phyloP scores from a whole-genome alignment of 1,140 invertebrate species.

The Tetraneura akinire region DNA sequence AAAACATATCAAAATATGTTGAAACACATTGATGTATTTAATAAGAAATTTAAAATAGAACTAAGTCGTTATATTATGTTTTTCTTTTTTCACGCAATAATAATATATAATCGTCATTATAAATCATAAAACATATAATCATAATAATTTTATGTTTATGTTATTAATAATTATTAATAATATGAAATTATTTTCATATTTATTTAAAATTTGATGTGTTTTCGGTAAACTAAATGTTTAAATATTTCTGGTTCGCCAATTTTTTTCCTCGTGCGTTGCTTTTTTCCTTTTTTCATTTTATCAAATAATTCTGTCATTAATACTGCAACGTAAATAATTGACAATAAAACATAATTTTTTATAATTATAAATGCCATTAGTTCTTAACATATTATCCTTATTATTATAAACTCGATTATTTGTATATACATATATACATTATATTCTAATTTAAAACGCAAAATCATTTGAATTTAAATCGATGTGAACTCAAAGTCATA shows the following conservation, averaged over 20 bases:
- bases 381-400: too few species aligned
- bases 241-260: background rate
- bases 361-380: too few species aligned
- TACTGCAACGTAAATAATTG: too few species aligned
- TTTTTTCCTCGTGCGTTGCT: background rate
- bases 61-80: background rate
- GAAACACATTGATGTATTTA: background rate
- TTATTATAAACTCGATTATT: too few species aligned
- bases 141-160: too few species aligned
- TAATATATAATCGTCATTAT: background rate
- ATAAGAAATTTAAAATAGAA: background rate
- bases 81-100: background rate
- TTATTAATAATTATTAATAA: constrained; percentile 11
- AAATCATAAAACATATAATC: too few species aligned
- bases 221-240: background rate
- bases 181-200: constrained; percentile 12
- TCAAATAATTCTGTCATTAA: too few species aligned
- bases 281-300: background rate
- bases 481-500: too few species aligned
- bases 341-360: too few species aligned
- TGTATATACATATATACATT: too few species aligned
- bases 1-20: background rate
- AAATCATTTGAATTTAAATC: too few species aligned
- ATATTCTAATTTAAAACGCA: too few species aligned
- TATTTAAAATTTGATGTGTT: background rate